A percentile compares a stretch with the other conserved stretches of the same genome.
Evolutionary conservation across 2,113 vertebrate species (phyloP).

Genomic region (Cricetomys ansorgei): DNA sequence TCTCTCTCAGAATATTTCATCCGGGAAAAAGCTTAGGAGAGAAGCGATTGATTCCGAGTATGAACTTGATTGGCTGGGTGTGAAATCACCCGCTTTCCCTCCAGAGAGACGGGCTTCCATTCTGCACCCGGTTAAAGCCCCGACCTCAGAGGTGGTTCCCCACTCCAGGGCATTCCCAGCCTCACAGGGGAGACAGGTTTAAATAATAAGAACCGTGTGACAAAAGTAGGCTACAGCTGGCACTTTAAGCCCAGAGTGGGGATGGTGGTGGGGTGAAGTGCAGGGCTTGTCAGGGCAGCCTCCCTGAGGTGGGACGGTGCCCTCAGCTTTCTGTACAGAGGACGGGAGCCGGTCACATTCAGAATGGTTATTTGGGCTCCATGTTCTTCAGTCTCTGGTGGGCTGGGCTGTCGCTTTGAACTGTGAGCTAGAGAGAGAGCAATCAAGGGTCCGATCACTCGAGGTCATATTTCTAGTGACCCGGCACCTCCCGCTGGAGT

Average conservation of each 20-base stretch:
- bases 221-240: background rate
- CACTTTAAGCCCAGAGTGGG: no score
- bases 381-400: background rate
- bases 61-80: background rate
- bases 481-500: background rate
- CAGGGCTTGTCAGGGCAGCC: background rate
- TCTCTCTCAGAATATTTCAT: slow-evolving; percentile 35
- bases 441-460: background rate
- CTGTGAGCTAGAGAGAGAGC: background rate
- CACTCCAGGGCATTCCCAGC: rapidly evolving
- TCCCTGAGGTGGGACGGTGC: background rate
- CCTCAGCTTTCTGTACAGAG: background rate
- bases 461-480: background rate
- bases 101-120: background rate
- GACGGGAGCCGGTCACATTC: background rate
- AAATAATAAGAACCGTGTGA: background rate
- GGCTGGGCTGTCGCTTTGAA: no score
- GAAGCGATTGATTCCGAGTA: background rate
- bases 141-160: background rate
- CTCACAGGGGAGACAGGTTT: no score
- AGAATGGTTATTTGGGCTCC: background rate
- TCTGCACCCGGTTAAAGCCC: background rate
- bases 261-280: background rate
- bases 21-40: background rate
- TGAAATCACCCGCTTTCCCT: background rate